phyloP scores from a whole-genome alignment of 2,113 vertebrate species.

The Sapajus apella region DNA sequence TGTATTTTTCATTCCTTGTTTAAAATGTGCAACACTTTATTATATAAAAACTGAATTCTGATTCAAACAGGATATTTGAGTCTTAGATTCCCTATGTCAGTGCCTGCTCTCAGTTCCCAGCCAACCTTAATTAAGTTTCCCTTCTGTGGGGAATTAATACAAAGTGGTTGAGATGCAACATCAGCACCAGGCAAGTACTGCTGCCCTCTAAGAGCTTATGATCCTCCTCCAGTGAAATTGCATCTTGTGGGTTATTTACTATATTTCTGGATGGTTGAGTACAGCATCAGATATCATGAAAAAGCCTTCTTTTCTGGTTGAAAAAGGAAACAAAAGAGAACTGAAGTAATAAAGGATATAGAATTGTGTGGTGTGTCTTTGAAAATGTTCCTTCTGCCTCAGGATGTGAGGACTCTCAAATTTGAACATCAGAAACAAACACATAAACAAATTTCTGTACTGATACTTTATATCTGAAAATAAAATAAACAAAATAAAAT shows the following conservation, averaged over 20 bases:
- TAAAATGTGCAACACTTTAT: background rate
- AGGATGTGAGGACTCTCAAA: constrained; percentile 18
- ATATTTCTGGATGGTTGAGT: constrained; percentile 31
- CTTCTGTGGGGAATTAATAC: background rate
- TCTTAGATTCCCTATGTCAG: background rate
- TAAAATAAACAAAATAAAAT: constrained; percentile 36
- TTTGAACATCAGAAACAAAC: constrained; percentile 48
- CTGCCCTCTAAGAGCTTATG: background rate
- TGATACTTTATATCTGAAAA: constrained; percentile 35
- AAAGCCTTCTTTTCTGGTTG: background rate
- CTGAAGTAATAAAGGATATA: constrained; percentile 61
- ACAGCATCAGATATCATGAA: constrained; percentile 3
- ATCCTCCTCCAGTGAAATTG: background rate
- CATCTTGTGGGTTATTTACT: constrained; percentile 39
- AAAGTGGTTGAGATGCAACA: background rate
- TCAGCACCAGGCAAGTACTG: background rate
- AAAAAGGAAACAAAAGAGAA: constrained; percentile 49
- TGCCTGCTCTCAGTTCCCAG: background rate
- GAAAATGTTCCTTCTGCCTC: constrained; percentile 43
- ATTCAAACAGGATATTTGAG: background rate
- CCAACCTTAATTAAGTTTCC: background rate
- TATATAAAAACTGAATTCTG: background rate
- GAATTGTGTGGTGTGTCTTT: constrained; percentile 40
- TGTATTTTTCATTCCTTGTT: background rate
- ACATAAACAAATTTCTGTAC: background rate